These are phyloP conservation scores for Narcine bancroftii DNA, from an alignment of 2,113 vertebrate genomes.

Conservation along the genomic window DNA sequence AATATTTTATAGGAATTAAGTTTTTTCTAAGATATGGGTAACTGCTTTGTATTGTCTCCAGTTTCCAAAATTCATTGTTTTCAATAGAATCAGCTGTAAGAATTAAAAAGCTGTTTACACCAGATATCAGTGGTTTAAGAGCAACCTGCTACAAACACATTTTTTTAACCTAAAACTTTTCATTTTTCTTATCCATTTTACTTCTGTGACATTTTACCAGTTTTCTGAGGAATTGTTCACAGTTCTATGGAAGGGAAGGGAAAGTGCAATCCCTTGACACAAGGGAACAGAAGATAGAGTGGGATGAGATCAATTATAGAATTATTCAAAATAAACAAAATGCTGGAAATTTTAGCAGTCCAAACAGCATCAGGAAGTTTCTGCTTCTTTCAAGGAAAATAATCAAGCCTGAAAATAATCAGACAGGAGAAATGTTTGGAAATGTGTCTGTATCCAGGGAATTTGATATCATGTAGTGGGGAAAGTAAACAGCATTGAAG, in stretches of 20 bases:
- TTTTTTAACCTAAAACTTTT: too few relatives aligned
- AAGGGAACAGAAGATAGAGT: background rate
- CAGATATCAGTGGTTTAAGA: too few relatives aligned
- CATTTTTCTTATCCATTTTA: background rate
- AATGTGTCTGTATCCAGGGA: background rate
- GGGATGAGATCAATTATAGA: background rate
- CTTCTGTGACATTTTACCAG: background rate
- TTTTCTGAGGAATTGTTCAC: background rate
- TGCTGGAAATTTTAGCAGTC: too few relatives aligned
- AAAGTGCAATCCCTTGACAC: background rate
- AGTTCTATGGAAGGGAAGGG: background rate
- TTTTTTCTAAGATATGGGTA: too few relatives aligned
- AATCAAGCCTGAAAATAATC: background rate
- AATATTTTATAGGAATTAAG: background rate
- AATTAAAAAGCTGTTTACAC: too few relatives aligned
- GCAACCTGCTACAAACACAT: too few relatives aligned
- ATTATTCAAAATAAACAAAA: background rate
- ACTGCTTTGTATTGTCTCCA: too few relatives aligned
- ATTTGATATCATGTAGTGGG: background rate
- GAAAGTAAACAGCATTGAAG: background rate
- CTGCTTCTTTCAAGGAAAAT: too few relatives aligned
- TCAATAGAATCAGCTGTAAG: too few relatives aligned
- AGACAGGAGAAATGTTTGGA: too few relatives aligned
- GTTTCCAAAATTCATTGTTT: too few relatives aligned
- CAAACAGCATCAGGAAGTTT: too few relatives aligned